Evolutionary conservation across 2,113 vertebrate species (phyloP).

Genomic region (Brienomyrus longianalis): DNA sequence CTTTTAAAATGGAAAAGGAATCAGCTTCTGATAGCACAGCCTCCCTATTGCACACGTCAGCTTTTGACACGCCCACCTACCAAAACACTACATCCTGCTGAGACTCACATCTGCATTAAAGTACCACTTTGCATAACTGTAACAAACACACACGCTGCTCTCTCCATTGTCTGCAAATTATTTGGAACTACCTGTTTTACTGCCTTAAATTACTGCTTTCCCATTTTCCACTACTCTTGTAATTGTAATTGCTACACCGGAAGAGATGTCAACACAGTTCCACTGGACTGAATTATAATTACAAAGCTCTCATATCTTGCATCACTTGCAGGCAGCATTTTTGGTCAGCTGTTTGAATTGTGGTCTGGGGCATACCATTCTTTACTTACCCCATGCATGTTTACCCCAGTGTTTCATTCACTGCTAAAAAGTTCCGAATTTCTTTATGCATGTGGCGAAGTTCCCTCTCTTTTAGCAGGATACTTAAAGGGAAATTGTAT

Average conservation of each 20-base stretch:
- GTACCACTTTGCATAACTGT: too few relatives aligned
- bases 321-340: not conserved
- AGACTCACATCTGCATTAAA: too few relatives aligned
- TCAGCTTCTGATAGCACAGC: not conserved
- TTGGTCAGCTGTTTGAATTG: not conserved
- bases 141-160: not conserved
- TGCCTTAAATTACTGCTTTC: not conserved
- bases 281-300: not conserved
- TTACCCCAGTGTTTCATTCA: not conserved
- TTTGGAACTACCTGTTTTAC: not conserved
- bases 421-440: not conserved
- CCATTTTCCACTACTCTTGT: not conserved
- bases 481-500: too few relatives aligned
- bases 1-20: not conserved
- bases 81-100: too few relatives aligned
- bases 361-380: not conserved
- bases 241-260: not conserved
- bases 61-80: too few relatives aligned
- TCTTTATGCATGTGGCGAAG: not conserved
- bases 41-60: too few relatives aligned
- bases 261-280: not conserved
- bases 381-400: not conserved
- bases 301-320: not conserved
- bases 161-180: not conserved
- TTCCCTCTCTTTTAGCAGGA: not conserved